Conservation (phyloP, 2,888 invertebrate genomes). For the Ditylenchus weischeri region DNA sequence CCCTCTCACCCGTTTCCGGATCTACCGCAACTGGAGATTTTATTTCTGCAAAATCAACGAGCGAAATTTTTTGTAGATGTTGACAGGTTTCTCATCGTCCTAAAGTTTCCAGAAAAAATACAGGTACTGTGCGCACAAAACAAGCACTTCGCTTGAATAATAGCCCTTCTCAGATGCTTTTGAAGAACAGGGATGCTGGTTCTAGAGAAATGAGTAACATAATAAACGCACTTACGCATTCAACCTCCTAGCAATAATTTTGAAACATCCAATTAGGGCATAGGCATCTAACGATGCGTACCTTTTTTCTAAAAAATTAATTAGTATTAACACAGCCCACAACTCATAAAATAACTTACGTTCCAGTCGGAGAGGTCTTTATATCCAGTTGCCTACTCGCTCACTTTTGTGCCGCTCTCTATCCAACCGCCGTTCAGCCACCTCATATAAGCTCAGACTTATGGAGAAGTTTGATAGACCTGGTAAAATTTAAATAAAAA, state of each 20-base stretch:
- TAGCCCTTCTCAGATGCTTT: no score
- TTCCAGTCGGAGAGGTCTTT: constrained; percentile 13
- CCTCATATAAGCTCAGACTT: constrained; percentile 6
- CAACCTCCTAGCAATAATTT: constrained; percentile 8
- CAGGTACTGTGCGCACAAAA: no score
- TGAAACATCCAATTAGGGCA: constrained; percentile 8
- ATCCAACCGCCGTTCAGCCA: constrained; percentile 3
- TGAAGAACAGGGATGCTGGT: no score
- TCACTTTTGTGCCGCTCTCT: constrained; percentile 14
- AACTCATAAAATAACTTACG: not conserved
- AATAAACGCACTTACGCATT: not conserved
- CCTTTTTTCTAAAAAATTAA: constrained; percentile 18
- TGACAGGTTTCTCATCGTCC: not conserved
- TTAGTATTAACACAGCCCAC: no score
- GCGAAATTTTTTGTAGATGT: not conserved
- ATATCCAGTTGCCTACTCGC: constrained; percentile 9
- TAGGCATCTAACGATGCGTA: constrained; percentile 24
- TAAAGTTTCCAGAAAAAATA: not conserved
- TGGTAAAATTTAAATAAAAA: no score
- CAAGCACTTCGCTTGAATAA: not conserved
- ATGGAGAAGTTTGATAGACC: not conserved
- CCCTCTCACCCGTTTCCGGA: not conserved
- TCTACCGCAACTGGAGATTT: not conserved
- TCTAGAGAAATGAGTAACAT: not conserved
- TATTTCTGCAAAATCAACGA: constrained; percentile 4